phyloP scores from a whole-genome alignment of 2,888 invertebrate genomes.

The Agrochola lychnidis region DNA sequence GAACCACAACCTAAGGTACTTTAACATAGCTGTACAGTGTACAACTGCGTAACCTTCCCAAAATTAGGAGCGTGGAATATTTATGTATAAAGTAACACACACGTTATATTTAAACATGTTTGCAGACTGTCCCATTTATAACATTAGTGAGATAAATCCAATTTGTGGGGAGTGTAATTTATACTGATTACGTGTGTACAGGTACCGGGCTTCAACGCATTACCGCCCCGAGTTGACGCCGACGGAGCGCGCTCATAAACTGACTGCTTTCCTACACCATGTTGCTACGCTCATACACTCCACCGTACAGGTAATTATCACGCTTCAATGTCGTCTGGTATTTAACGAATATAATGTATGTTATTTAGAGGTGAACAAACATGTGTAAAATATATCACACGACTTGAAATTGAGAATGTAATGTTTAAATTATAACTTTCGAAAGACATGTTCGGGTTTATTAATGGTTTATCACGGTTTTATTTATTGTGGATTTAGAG shows the following conservation, averaged over 20 bases:
- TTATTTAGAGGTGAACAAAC: not conserved
- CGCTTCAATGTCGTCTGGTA: constrained; percentile 13
- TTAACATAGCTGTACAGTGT: not conserved
- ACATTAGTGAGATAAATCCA: constrained; percentile 47
- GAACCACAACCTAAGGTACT: no score
- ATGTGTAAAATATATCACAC: constrained; percentile 1
- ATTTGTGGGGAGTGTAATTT: constrained; percentile 44
- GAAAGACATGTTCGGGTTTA: not conserved
- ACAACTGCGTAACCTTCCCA: not conserved
- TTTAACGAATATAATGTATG: not conserved
- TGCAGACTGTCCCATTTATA: constrained; percentile 31
- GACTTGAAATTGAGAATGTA: not conserved
- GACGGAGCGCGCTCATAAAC: constrained; percentile 96
- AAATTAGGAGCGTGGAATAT: not conserved
- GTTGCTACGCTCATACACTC: constrained; percentile 96
- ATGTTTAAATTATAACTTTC: constrained; percentile 1
- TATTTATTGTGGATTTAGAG: constrained; percentile 14
- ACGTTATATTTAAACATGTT: constrained; percentile 16
- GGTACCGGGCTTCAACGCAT: constrained; percentile 98
- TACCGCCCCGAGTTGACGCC: constrained; percentile 98
- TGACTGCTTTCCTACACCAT: constrained; percentile 97
- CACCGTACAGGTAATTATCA: constrained; percentile 93
- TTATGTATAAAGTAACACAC: constrained; percentile 8
- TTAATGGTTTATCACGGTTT: constrained; percentile 7
- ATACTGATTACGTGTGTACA: constrained; percentile 68